Base-by-base conservation (phyloP, 2,888 invertebrate species). In the Seira sanloemensis region DNA sequence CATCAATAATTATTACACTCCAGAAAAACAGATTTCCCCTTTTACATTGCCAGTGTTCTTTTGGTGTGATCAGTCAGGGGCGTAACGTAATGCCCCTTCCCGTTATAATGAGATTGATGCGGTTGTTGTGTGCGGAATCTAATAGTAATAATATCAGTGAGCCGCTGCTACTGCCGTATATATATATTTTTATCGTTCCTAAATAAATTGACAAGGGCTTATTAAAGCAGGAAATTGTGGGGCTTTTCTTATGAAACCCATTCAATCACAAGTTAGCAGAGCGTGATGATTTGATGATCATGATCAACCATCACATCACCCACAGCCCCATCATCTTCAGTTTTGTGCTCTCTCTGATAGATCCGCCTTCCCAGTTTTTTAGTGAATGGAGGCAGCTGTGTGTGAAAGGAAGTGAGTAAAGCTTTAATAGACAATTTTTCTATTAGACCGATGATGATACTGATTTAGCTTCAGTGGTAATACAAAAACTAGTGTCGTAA, bases 221-320 rank as follows among this genome's bases (percentile, higher is more conserved):
- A 84, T 78, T 75, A 84, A n/a, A 84, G 54, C 78, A 74, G 78
- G 78, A 84, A 84, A 84, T 84, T 84, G 78, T 27, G 21, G 37
- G 71, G 84, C 78, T 75, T 69, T 83, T 54, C n/a, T 67, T 18
- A 12, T 83, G 73, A 78, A 83, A 54, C 83, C 83, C 78, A 73
- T 83, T 83, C 78, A 77, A 83, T 83, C 83, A 83, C 50, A 73
- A 72, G 73, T 27, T 68, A 83, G 72, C 78, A 54, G 73, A 74
- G 68, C 83, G 73, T 83, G 58, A 78, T 77, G 78, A 83, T 78
- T 83, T 77, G 82, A 82, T 82, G 77, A 75, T 75, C 75, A 65
- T 81, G 68, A 75, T 80, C 37, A 37, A 37, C 37, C 37, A 37
- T 37, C 37, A 37, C 37, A 37, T 37, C 37, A 37, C 37, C 37